Conservation (phyloP, 2,113 vertebrate genomes). For the Noctilio leporinus region DNA sequence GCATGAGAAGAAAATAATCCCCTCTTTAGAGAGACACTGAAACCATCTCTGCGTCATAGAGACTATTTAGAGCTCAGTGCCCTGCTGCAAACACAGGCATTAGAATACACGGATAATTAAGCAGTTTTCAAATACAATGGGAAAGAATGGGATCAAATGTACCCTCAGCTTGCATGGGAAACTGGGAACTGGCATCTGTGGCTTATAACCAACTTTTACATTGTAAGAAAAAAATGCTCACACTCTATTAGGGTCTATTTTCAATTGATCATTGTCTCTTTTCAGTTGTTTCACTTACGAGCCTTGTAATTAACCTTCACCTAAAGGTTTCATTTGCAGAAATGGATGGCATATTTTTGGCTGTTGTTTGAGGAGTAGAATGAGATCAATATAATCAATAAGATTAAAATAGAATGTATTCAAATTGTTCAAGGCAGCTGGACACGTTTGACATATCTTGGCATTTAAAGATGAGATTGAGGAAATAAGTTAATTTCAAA, state of each 20-base stretch:
- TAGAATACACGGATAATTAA: conserved; percentile 60
- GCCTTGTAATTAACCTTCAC: conserved; percentile 67
- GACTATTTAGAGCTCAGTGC: conserved; percentile 16
- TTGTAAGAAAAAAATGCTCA: conserved; percentile 50
- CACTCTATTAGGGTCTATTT: conserved; percentile 53
- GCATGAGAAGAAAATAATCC: neutral
- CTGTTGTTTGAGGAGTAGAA: conserved; percentile 54
- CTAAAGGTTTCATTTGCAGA: conserved; percentile 58
- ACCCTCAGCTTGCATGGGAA: conserved; percentile 54
- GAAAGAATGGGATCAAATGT: conserved; percentile 55
- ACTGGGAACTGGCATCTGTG: conserved; percentile 59
- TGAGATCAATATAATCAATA: conserved; percentile 70
- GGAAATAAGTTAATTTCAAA: conserved; percentile 61
- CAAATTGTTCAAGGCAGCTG: conserved; percentile 38
- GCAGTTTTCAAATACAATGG: conserved; percentile 53
- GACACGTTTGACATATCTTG: conserved; percentile 56
- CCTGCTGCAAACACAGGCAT: neutral
- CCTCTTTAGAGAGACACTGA: neutral
- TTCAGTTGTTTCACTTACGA: conserved; percentile 62
- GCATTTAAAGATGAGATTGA: conserved; percentile 39
- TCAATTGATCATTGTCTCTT: conserved; percentile 70
- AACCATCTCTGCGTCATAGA: neutral
- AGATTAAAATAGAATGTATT: conserved; percentile 68
- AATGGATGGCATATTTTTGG: conserved; percentile 63
- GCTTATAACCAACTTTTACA: conserved; percentile 56